Conservation (phyloP, 2,888 invertebrate species). For the Eledone cirrhosa region DNA sequence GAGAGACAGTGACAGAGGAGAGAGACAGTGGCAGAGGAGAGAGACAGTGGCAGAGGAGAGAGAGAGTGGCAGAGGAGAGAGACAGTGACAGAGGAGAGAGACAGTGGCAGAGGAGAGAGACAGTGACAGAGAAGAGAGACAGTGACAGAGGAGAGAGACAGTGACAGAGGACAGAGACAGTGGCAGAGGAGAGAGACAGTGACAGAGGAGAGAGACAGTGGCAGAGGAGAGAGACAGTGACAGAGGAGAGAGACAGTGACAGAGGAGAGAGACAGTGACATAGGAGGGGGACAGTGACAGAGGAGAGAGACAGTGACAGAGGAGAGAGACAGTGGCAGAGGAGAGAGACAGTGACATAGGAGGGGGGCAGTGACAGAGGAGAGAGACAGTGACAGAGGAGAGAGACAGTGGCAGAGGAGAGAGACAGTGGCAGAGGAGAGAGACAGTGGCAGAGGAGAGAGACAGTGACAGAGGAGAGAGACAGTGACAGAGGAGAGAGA, state of each 20-base stretch:
- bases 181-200: neutral
- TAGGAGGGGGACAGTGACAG: neutral
- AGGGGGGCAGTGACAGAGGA: neutral
- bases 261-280: neutral
- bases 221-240: neutral
- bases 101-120: too few relatives aligned
- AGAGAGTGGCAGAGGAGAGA: too few relatives aligned
- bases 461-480: neutral
- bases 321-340: neutral
- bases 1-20: too few relatives aligned
- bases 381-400: slow-evolving; percentile 71
- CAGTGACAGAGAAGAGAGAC: neutral
- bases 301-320: neutral
- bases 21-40: too few relatives aligned
- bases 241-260: neutral
- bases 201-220: neutral
- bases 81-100: too few relatives aligned
- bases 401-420: neutral
- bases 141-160: neutral
- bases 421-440: neutral
- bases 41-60: too few relatives aligned
- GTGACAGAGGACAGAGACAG: neutral
- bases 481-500: neutral
- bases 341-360: neutral
- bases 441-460: neutral